Evolutionary conservation across 2,113 vertebrate species (phyloP), one percentile per base, ranked within the genome.

Genomic region (Galemys pyrenaicus): DNA sequence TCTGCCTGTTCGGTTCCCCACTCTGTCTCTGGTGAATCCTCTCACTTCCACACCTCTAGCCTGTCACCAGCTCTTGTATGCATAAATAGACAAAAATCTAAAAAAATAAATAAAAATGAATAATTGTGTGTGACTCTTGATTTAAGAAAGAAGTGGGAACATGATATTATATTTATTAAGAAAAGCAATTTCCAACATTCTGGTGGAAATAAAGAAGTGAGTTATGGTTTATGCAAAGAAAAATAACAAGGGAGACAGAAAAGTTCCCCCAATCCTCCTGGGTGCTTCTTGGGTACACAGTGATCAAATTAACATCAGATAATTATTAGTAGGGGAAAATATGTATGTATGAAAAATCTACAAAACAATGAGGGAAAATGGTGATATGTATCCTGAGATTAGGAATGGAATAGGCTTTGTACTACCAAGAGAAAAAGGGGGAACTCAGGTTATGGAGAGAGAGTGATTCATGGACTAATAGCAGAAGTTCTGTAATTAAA

Each of bases 101-200:
- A n/a, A n/a, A n/a, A n/a, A n/a, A n/a, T n/a, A n/a, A n/a, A 51
- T 92, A 67, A 94, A 95, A 93, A 85, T 35, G 15, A 87, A 81
- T 49, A n/a, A 13, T 92, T n/a, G n/a, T 39, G 4, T 2, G 54
- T 32, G 49, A 68, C 60, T 22, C 44, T 70, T 71, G 93, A 79
- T 70, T 9, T 28, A 77, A 68, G 81, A 97, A 85, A 19, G 11
- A 44, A 44, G 13, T 81, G n/a, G 83, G 41, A 90, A 82, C 26
- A 37, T 46, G 64, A 39, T 17, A 32, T 0, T 74, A n/a, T 17
- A 90, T 5, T 73, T 88, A 64, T 44, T 64, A 74, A 87, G 17
- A 86, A 79, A 49, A 74, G 13, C 46, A 94, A 44, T 83, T 92
- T 39, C 58, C 24, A 77, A 78, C 95, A 86, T 67, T 9, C 54